These are phyloP conservation scores for Drosophila gaucha DNA, from an alignment of 2,888 invertebrate species.

Conservation along the genomic window DNA sequence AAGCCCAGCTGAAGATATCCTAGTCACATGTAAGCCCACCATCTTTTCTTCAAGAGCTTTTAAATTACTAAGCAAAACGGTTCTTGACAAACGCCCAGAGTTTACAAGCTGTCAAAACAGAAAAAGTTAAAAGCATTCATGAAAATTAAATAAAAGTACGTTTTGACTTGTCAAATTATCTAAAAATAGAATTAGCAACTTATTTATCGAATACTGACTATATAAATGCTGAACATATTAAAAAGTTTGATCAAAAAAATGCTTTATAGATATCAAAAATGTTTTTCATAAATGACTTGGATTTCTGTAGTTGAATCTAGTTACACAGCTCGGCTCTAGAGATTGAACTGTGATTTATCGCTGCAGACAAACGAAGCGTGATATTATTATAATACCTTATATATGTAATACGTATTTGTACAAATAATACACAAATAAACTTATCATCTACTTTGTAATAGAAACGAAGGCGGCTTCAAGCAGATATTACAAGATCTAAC, in stretches of 20 bases:
- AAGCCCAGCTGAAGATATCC: too few relatives aligned
- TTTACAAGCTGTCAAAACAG: too few relatives aligned
- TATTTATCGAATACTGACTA: too few relatives aligned
- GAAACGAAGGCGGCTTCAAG: neutral
- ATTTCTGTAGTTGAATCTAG: slow-evolving; percentile 11
- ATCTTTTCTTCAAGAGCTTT: too few relatives aligned
- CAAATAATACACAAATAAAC: neutral
- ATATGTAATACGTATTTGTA: neutral
- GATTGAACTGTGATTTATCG: slow-evolving; percentile 38
- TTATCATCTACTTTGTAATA: neutral
- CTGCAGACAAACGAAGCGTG: slow-evolving; percentile 26
- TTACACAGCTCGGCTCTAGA: slow-evolving; percentile 21
- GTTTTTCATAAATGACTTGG: neutral
- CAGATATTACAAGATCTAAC: slow-evolving; percentile 33
- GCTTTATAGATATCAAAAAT: neutral
- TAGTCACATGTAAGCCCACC: too few relatives aligned
- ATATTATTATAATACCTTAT: slow-evolving; percentile 21
- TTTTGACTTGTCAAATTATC: too few relatives aligned
- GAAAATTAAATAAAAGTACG: too few relatives aligned
- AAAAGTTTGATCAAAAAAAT: neutral
- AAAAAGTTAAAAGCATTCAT: too few relatives aligned
- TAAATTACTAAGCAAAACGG: too few relatives aligned
- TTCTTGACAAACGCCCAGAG: too few relatives aligned
- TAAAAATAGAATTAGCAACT: too few relatives aligned
- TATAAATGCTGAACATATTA: too few relatives aligned